Conservation (phyloP, 2,888 invertebrate species). For the Ormyrus nitidulus region DNA sequence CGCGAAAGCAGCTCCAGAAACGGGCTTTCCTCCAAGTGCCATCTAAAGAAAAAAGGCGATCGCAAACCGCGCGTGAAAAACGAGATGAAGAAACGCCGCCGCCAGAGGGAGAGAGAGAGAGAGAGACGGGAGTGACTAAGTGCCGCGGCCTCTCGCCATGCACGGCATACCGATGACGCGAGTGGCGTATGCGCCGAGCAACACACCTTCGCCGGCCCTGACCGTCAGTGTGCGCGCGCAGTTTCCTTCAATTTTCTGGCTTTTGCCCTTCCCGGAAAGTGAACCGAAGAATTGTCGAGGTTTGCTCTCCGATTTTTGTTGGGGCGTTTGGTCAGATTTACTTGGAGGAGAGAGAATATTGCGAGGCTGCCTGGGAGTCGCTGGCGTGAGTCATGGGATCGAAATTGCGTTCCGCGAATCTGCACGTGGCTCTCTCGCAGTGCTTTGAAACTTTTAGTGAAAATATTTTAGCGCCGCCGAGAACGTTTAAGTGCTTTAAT, state of each 20-base stretch:
- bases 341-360: not conserved
- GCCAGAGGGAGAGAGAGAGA: not conserved
- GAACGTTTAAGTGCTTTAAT: too few species aligned
- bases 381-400: constrained; percentile 29
- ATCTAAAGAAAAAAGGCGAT: not conserved
- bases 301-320: not conserved
- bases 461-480: too few species aligned
- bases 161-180: constrained; percentile 72
- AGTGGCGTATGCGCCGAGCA: constrained; percentile 51
- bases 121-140: constrained; percentile 38
- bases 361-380: constrained; percentile 1
- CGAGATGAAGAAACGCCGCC: constrained; percentile 12
- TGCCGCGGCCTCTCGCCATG: constrained; percentile 64
- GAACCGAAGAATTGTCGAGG: constrained; percentile 14
- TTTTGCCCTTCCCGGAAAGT: constrained; percentile 52
- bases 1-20: too few species aligned
- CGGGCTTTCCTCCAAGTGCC: too few species aligned
- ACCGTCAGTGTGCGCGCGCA: constrained; percentile 2
- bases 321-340: too few species aligned
- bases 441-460: not conserved
- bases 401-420: constrained; percentile 14
- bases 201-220: not conserved
- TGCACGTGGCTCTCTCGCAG: not conserved
- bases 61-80: constrained; percentile 17
- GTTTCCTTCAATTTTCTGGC: constrained; percentile 12